A percentile compares a stretch with the other conserved stretches of the same genome.
phyloP scores from a whole-genome alignment of 2,888 invertebrate genomes.

The Cataglyphis rosenhaueri region DNA sequence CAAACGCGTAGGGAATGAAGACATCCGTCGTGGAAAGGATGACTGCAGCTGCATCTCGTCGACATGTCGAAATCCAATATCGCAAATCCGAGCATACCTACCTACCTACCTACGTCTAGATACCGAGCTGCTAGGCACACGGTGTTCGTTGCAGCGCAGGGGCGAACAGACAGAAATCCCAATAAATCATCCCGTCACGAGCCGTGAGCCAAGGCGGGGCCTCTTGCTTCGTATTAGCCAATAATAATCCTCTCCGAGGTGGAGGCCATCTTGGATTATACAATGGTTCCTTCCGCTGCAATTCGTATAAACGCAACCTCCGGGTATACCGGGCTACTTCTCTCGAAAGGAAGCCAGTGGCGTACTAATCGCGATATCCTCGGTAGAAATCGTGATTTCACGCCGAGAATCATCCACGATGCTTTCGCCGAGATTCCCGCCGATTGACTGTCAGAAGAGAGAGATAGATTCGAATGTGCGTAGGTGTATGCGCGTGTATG shows the following conservation, averaged over 20 bases:
- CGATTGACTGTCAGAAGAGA: conserved; percentile 16
- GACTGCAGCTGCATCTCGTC: conserved; percentile 63
- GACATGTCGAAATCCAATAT: conserved; percentile 73
- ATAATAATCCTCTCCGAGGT: conserved; percentile 87
- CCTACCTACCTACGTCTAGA: conserved; percentile 69
- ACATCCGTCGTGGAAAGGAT: conserved; percentile 49
- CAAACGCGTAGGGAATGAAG: conserved; percentile 56
- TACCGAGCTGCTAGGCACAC: conserved; percentile 75
- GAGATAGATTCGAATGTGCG: conserved; percentile 8
- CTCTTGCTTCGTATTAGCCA: conserved; percentile 87
- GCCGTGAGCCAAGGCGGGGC: conserved; percentile 87
- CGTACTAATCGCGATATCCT: conserved; percentile 65
- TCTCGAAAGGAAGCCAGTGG: conserved; percentile 79
- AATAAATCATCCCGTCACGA: conserved; percentile 88
- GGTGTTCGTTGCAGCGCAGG: conserved; percentile 83
- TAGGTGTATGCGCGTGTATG: not conserved
- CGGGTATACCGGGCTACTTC: conserved; percentile 75
- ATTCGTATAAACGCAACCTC: conserved; percentile 84
- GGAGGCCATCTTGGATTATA: conserved; percentile 87
- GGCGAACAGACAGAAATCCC: conserved; percentile 86
- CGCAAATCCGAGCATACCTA: conserved; percentile 67
- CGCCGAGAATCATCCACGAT: conserved; percentile 25
- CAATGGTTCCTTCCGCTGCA: conserved; percentile 85
- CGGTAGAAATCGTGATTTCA: conserved; percentile 46
- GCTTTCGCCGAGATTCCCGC: not conserved